These are phyloP conservation scores for Therioaphis trifolii DNA, from an alignment of 2,888 invertebrate species.

Conservation along the genomic window DNA sequence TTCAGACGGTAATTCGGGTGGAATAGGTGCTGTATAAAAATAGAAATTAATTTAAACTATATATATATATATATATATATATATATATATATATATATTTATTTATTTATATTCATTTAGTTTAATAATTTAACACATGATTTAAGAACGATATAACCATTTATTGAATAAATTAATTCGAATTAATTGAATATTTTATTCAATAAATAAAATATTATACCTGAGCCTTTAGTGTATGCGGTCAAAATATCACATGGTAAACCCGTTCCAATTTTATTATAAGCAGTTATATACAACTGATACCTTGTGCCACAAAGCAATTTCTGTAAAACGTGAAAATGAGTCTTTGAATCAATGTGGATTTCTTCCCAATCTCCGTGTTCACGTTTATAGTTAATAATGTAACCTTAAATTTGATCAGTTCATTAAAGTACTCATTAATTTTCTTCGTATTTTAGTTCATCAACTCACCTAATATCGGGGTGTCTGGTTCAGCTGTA, in stretches of 20 bases:
- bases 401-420: conserved; percentile 76
- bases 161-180: no score
- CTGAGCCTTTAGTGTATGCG: conserved; percentile 80
- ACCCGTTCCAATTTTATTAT: conserved; percentile 89
- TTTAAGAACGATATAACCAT: no score
- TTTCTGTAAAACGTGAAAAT: conserved; percentile 79
- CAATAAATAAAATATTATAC: no score
- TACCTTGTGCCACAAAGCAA: conserved; percentile 90
- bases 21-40: conserved; percentile 77
- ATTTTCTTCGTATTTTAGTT: background rate
- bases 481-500: conserved; percentile 84
- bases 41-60: no score
- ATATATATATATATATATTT: no score
- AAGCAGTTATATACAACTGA: conserved; percentile 89
- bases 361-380: conserved; percentile 93
- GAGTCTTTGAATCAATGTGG: conserved; percentile 84
- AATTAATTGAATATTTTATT: no score
- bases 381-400: conserved; percentile 89
- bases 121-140: no score
- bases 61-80: no score
- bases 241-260: conserved; percentile 89
- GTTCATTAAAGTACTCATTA: background rate
- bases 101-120: no score
- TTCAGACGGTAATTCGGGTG: conserved; percentile 83
- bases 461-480: conserved; percentile 73